These are phyloP conservation scores for Eufriesea mexicana DNA, from an alignment of 1,140 invertebrate genomes.

Conservation along the genomic window DNA sequence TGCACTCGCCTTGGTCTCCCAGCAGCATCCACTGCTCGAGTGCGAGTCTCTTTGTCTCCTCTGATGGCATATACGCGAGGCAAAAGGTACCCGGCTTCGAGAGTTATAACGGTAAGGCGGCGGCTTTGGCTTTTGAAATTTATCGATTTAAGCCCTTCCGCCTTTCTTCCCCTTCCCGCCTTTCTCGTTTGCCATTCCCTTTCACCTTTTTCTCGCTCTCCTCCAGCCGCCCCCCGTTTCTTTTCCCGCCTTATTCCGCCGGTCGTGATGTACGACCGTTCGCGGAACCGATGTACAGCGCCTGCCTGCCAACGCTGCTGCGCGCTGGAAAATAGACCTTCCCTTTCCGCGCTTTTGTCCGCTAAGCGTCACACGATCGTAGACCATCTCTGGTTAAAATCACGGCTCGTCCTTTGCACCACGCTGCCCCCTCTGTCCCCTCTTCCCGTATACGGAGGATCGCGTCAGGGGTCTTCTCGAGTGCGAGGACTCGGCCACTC, in stretches of 20 bases:
- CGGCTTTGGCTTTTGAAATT: slow-evolving; percentile 65
- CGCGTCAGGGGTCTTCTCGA: slow-evolving; percentile 24
- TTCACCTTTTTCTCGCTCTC: slow-evolving; percentile 46
- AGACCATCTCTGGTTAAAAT: slow-evolving; percentile 53
- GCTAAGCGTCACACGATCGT: slow-evolving; percentile 45
- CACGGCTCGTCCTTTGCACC: not conserved
- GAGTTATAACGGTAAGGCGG: slow-evolving; percentile 63
- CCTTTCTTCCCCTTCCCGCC: slow-evolving; percentile 33
- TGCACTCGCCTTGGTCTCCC: slow-evolving; percentile 46
- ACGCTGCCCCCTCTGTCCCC: too few species aligned
- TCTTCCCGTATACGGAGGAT: not conserved
- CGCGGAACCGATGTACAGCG: slow-evolving; percentile 13
- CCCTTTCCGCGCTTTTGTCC: slow-evolving; percentile 32
- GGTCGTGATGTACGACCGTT: slow-evolving; percentile 8
- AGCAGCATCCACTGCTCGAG: slow-evolving; percentile 63
- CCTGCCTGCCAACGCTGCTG: too few species aligned
- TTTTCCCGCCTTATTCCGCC: slow-evolving; percentile 24
- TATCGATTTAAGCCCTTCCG: slow-evolving; percentile 69
- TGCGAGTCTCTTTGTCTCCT: slow-evolving; percentile 64
- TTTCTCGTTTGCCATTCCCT: slow-evolving; percentile 58
- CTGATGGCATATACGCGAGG: slow-evolving; percentile 59
- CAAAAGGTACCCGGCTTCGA: slow-evolving; percentile 46
- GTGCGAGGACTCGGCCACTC: slow-evolving; percentile 43
- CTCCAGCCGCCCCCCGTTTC: slow-evolving; percentile 28
- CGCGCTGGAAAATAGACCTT: slow-evolving; percentile 33